phyloP scores from a whole-genome alignment of 1,140 invertebrate genomes.

The Anthonomus grandis region DNA sequence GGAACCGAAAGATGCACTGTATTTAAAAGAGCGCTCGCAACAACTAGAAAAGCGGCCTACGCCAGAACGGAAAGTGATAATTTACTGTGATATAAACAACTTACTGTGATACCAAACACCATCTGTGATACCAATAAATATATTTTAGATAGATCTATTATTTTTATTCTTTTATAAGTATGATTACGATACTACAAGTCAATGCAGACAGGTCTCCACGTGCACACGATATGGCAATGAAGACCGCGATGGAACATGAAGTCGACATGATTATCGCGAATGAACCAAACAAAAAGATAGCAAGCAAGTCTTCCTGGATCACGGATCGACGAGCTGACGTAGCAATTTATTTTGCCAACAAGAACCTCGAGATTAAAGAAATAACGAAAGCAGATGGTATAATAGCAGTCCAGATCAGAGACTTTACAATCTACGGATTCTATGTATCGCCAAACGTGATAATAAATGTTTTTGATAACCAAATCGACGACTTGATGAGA shows the following conservation, averaged over 20 bases:
- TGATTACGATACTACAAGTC: slow-evolving; percentile 15
- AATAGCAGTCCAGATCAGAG: background rate
- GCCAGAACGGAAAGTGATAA: background rate
- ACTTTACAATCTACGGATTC: slow-evolving; percentile 2
- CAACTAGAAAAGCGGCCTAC: background rate
- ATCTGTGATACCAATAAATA: too few relatives aligned
- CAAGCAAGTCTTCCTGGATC: slow-evolving; percentile 1
- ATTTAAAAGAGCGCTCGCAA: background rate
- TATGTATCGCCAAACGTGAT: slow-evolving; percentile 9
- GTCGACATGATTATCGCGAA: slow-evolving; percentile 8
- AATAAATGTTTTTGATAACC: background rate
- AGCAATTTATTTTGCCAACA: slow-evolving; percentile 1
- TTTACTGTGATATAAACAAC: too few relatives aligned
- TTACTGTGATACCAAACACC: too few relatives aligned
- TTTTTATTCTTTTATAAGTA: too few relatives aligned
- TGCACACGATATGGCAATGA: slow-evolving; percentile 8
- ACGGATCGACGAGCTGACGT: background rate
- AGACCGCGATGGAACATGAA: slow-evolving; percentile 1
- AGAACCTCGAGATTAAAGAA: background rate
- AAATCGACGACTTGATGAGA: background rate
- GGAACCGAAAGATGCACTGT: background rate
- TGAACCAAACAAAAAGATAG: slow-evolving; percentile 6
- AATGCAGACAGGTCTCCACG: background rate
- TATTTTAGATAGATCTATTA: too few relatives aligned
- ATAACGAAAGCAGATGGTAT: background rate